Evolutionary conservation across 1,140 invertebrate species (phyloP), one percentile per base, ranked within the genome.

Genomic region (Cepaea nemoralis): DNA sequence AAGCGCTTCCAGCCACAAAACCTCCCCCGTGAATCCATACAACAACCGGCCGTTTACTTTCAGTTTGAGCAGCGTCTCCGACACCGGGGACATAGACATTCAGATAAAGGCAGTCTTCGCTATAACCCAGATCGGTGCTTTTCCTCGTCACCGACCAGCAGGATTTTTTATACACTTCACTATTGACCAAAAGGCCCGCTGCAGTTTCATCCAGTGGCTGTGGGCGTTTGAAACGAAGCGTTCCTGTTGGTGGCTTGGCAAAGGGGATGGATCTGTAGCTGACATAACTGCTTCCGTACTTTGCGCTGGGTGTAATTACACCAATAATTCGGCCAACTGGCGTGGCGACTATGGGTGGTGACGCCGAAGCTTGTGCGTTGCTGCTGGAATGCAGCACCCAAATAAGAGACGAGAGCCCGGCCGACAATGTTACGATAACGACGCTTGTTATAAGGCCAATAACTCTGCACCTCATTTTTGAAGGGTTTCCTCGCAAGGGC

Each of bases 21-120:
- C 82, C 83, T 24, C 84, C 83, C 12, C 85, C 84, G 77, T 84
- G 84, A 48, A 87, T 80, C 83, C 82, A 86, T 14, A 85, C 75
- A 79, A 85, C 82, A 1, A 84, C 84, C 10, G 48, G 66, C n/a
- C n/a, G 33, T n/a, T 59, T 40, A 39, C 8, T 12, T 5, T 19
- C 39, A 16, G 2, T 1, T 19, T 79, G 2, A 6, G 8, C 16
- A 6, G 39, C 31, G 1, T 2, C 22, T 6, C 16, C 37, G 6
- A 6, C 19, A 6, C 24, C 33, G 10, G 84, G 84, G 19, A 80
- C 83, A 73, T 84, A 83, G 16, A 85, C 48, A 39, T 85, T 85
- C 22, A 85, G 78, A 24, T 80, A 80, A 0, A 85, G 81, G 55
- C 84, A 85, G 48, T 85, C 83, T 75, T 84, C 81, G 8, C 80